Evolutionary conservation across 2,797 vertebrate species (phyloP).

Genomic region (Labeo calbasu): DNA sequence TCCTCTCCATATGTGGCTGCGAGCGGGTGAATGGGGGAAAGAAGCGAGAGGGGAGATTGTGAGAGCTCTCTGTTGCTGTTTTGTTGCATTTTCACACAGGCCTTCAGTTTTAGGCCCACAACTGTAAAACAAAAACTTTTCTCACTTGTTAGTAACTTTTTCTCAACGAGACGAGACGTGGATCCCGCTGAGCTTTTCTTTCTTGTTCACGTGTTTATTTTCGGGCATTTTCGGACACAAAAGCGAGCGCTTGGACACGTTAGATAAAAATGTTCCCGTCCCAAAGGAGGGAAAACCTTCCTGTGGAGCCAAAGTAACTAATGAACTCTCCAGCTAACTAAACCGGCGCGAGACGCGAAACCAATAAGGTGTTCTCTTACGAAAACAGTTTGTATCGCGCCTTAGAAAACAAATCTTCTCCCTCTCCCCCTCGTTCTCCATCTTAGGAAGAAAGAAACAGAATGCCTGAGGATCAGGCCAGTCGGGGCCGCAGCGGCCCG

Average conservation of each 20-base stretch:
- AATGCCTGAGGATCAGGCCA: constrained; percentile 78
- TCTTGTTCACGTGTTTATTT: constrained; percentile 33
- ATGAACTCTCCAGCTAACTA: constrained; percentile 34
- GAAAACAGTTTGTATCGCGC: constrained; percentile 6
- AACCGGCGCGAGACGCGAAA: background rate
- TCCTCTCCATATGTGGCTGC: constrained; percentile 74
- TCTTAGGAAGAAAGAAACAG: constrained; percentile 47
- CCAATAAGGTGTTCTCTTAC: constrained; percentile 29
- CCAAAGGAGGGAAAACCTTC: constrained; percentile 6
- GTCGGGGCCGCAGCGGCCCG: constrained; percentile 73
- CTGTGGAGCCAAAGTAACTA: constrained; percentile 41
- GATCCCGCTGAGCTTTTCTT: constrained; percentile 43
- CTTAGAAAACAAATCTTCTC: constrained; percentile 26
- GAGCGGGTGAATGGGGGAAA: constrained; percentile 75
- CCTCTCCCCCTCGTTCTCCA: background rate
- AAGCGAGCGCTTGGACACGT: constrained; percentile 20
- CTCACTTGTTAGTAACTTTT: constrained; percentile 53
- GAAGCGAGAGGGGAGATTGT: constrained; percentile 54
- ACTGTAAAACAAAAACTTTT: constrained; percentile 53
- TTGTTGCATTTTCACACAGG: constrained; percentile 63
- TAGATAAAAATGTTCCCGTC: constrained; percentile 30
- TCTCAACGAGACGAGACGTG: constrained; percentile 43
- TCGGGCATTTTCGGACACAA: constrained; percentile 26
- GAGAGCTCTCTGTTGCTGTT: constrained; percentile 60
- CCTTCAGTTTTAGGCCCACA: constrained; percentile 47